Percentiles rank a stretch among this genome's conserved stretches.
Evolutionary conservation across 1,140 invertebrate genomes (phyloP).

Genomic region (Atta texana): DNA sequence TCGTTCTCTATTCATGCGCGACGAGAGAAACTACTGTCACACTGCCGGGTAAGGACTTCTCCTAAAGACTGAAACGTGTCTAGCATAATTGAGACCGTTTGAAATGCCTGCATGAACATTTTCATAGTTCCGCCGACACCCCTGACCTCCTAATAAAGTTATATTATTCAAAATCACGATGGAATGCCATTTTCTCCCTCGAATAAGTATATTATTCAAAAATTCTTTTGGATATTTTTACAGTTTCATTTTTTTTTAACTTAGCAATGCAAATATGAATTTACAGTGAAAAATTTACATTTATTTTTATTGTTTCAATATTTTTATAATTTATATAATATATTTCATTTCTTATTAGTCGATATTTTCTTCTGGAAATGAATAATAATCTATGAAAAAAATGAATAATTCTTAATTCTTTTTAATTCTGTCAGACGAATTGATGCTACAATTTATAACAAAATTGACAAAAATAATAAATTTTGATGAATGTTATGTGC

Average conservation of each 20-base stretch:
- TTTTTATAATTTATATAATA: not conserved
- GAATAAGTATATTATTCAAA: not conserved
- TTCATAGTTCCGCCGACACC: conserved; percentile 63
- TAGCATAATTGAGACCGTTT: conserved; percentile 75
- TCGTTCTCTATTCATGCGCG: conserved; percentile 79
- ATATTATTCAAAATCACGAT: conserved; percentile 68
- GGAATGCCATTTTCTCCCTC: not conserved
- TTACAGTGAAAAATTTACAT: not conserved
- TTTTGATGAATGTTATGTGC: not conserved
- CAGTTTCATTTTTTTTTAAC: not conserved
- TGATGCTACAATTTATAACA: not conserved
- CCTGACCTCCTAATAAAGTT: conserved; percentile 56
- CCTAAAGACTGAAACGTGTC: conserved; percentile 80
- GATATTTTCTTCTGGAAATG: not conserved
- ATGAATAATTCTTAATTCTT: not conserved
- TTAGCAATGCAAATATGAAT: not conserved
- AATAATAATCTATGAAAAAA: not conserved
- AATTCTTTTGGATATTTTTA: not conserved
- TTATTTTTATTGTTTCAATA: not conserved
- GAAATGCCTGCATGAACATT: conserved; percentile 69
- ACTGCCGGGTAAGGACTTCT: conserved; percentile 77
- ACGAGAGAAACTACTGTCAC: conserved; percentile 80
- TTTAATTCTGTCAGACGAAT: not conserved
- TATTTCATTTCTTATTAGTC: not conserved
- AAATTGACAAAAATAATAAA: not conserved